phyloP scores from a whole-genome alignment of 2,113 vertebrate genomes.

The Bos indicus region DNA sequence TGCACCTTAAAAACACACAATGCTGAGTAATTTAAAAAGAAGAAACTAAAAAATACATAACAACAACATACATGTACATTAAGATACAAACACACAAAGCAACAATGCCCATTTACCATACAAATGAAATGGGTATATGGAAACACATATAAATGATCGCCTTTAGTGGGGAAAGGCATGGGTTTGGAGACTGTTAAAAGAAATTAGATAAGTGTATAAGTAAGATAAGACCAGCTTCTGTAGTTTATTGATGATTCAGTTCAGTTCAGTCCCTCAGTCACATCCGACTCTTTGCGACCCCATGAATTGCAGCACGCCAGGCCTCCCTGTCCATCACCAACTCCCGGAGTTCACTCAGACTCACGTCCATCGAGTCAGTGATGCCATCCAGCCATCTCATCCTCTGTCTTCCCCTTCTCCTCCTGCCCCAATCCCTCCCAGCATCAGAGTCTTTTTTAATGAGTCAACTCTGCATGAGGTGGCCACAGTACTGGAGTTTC shows the following conservation, averaged over 20 bases:
- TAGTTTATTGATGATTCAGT: background rate
- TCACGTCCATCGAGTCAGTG: rapidly evolving
- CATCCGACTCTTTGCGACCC: too few relatives aligned
- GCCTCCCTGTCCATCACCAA: too few relatives aligned
- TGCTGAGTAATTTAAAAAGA: background rate
- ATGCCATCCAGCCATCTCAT: too few relatives aligned
- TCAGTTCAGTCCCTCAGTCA: too few relatives aligned
- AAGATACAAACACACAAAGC: background rate
- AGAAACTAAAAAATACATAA: background rate
- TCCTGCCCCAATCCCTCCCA: too few relatives aligned
- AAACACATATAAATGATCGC: background rate
- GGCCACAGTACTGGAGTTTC: too few relatives aligned
- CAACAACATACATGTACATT: background rate
- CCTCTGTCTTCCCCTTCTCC: rapidly evolving
- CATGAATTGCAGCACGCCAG: rapidly evolving
- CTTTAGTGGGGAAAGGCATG: background rate
- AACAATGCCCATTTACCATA: background rate
- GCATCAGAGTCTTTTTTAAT: too few relatives aligned
- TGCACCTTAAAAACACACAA: background rate
- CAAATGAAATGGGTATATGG: background rate
- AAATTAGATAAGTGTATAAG: background rate
- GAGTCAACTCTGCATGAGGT: too few relatives aligned
- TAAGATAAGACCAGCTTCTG: background rate
- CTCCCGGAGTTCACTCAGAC: too few relatives aligned
- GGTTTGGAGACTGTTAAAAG: background rate